These are phyloP conservation scores for Liolophura sinensis DNA, from an alignment of 1,140 invertebrate species.

Conservation along the genomic window DNA sequence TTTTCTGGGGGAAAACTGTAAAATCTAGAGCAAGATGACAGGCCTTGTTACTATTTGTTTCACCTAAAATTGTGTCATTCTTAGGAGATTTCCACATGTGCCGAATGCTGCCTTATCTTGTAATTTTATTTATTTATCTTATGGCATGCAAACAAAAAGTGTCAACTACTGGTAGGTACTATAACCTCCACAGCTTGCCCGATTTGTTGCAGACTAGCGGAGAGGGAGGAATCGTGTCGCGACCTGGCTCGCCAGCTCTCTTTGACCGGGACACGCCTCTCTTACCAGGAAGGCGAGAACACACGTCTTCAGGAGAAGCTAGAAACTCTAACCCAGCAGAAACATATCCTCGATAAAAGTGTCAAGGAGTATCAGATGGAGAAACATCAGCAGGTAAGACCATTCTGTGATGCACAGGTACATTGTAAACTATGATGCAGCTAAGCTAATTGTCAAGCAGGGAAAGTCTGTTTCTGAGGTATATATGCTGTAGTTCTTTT, in stretches of 20 bases:
- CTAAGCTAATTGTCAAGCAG: neutral
- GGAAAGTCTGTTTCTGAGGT: slow-evolving; percentile 9
- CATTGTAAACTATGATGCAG: neutral
- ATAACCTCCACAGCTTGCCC: slow-evolving; percentile 12
- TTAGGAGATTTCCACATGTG: no score
- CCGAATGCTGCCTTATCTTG: no score
- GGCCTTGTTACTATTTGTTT: no score
- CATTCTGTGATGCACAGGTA: neutral
- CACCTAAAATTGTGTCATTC: no score
- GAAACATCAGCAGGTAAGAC: slow-evolving; percentile 39
- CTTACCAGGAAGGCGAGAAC: slow-evolving; percentile 53
- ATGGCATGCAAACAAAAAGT: no score
- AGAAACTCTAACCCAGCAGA: slow-evolving; percentile 38
- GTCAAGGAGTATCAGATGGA: slow-evolving; percentile 38
- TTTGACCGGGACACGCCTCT: slow-evolving; percentile 37
- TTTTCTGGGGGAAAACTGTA: no score
- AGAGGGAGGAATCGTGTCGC: slow-evolving; percentile 38
- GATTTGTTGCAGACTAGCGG: slow-evolving; percentile 43
- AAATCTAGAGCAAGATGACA: no score
- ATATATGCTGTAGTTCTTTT: slow-evolving; percentile 13
- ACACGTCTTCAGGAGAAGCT: slow-evolving; percentile 42
- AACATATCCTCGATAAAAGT: slow-evolving; percentile 41
- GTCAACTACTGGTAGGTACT: neutral
- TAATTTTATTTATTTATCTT: no score
- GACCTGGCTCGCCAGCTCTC: slow-evolving; percentile 42